These are phyloP conservation scores for Albula goreensis DNA, from an alignment of 2,113 vertebrate genomes.

Conservation along the genomic window DNA sequence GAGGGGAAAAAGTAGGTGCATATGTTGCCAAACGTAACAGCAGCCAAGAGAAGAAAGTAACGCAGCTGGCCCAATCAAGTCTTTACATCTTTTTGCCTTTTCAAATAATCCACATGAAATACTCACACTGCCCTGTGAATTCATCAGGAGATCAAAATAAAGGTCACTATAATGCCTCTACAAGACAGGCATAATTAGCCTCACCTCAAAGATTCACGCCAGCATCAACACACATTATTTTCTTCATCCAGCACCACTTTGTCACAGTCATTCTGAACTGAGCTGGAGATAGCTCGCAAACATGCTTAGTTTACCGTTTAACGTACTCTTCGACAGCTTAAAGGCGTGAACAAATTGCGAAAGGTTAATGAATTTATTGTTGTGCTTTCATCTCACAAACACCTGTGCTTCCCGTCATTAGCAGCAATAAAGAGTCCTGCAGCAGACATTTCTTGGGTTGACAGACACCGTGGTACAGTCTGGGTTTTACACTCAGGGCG, in stretches of 20 bases:
- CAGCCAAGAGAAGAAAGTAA: neutral
- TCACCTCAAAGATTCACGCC: neutral
- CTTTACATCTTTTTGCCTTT: neutral
- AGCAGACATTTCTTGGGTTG: neutral
- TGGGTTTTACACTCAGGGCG: neutral
- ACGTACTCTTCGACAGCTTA: slow-evolving; percentile 33
- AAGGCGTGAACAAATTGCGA: slow-evolving; percentile 45
- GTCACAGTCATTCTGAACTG: slow-evolving; percentile 11
- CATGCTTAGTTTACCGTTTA: neutral
- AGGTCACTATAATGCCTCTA: neutral
- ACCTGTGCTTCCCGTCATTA: slow-evolving; percentile 1
- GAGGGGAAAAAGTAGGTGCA: neutral
- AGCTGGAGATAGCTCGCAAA: slow-evolving; percentile 5
- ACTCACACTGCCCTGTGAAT: neutral
- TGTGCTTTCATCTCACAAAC: slow-evolving; percentile 34
- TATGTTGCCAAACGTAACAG: neutral
- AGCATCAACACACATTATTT: slow-evolving; percentile 2
- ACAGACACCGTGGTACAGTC: neutral
- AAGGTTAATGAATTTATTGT: slow-evolving; percentile 62
- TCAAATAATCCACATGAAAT: neutral
- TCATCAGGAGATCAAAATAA: too few species aligned
- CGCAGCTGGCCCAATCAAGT: neutral
- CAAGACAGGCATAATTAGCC: neutral
- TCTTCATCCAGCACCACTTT: neutral
- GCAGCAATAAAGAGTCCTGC: slow-evolving; percentile 8